Percentiles rank a stretch among this genome's conserved stretches.
These are phyloP conservation scores for Percina caprodes DNA, from an alignment of 2,113 vertebrate species.

Conservation along the genomic window DNA sequence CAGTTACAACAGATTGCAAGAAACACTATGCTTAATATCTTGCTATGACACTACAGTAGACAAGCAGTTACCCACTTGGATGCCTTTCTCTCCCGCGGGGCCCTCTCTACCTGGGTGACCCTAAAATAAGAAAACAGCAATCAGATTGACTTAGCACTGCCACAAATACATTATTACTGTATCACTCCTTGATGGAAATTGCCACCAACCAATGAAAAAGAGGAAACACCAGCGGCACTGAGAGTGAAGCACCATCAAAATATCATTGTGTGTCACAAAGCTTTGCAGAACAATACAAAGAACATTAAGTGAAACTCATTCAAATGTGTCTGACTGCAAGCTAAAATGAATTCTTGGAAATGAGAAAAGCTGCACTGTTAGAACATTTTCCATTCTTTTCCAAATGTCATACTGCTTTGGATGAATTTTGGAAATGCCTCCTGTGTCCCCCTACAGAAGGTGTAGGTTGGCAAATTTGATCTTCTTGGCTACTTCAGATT, in stretches of 20 bases:
- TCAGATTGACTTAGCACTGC: slow-evolving; percentile 13
- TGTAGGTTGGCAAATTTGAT: slow-evolving; percentile 1
- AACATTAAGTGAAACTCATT: slow-evolving; percentile 40
- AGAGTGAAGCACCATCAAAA: slow-evolving; percentile 21
- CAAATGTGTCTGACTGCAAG: slow-evolving; percentile 39
- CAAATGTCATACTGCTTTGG: slow-evolving; percentile 33
- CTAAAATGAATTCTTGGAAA: slow-evolving; percentile 45
- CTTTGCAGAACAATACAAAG: slow-evolving; percentile 39
- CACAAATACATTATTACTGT: slow-evolving; percentile 38
- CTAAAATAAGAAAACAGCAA: slow-evolving; percentile 72
- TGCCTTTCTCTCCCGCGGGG: slow-evolving; percentile 91
- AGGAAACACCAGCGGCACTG: neutral
- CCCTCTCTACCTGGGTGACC: slow-evolving; percentile 95
- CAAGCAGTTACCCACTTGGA: slow-evolving; percentile 83
- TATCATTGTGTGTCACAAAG: slow-evolving; percentile 41
- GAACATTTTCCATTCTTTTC: slow-evolving; percentile 21
- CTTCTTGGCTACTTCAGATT: neutral
- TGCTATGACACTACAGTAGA: neutral
- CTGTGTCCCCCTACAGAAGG: slow-evolving; percentile 14
- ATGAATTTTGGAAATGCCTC: slow-evolving; percentile 18
- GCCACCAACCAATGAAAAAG: slow-evolving; percentile 22
- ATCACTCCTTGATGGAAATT: slow-evolving; percentile 20
- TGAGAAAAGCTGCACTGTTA: slow-evolving; percentile 26
- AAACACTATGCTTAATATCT: slow-evolving; percentile 35
- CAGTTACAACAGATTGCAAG: slow-evolving; percentile 17